Evolutionary conservation across 2,797 vertebrate species (phyloP).

Genomic region (Dryobates pubescens): DNA sequence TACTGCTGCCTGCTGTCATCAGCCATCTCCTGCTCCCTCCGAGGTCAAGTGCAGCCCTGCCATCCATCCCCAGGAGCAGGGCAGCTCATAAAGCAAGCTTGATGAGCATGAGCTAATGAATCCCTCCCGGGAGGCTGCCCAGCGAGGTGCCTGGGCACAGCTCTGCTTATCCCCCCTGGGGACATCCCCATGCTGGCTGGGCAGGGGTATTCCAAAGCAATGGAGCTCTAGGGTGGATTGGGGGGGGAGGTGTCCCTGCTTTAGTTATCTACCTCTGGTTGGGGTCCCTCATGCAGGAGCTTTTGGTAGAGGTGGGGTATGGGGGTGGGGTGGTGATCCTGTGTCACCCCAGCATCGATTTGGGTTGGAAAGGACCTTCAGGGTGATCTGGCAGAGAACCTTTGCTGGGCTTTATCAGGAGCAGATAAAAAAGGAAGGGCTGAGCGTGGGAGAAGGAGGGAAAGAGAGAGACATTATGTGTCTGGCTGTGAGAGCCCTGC

Average conservation of each 20-base stretch:
- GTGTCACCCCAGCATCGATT: not conserved
- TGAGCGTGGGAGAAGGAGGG: conserved; percentile 15
- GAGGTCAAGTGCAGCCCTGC: conserved; percentile 33
- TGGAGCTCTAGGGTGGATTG: fast-evolving
- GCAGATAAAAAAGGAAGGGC: conserved; percentile 6
- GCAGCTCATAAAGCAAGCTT: conserved; percentile 7
- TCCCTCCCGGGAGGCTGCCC: not conserved
- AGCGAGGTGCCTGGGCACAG: fast-evolving
- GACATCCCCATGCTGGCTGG: fast-evolving
- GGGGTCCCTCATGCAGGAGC: not conserved
- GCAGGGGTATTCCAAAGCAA: fast-evolving
- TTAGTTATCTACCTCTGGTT: not conserved
- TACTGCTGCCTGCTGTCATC: conserved; percentile 7
- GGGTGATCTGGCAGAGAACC: not conserved
- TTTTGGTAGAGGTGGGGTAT: too few relatives aligned
- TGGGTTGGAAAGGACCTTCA: too few relatives aligned
- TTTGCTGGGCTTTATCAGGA: conserved; percentile 26
- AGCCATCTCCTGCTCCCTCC: not conserved
- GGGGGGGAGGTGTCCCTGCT: not conserved
- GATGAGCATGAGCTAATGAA: conserved; percentile 12
- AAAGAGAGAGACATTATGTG: conserved; percentile 6
- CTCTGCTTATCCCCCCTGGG: not conserved
- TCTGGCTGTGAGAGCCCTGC: conserved; percentile 7
- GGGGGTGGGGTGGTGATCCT: too few relatives aligned
- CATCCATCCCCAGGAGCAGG: conserved; percentile 3